Percentiles rank a stretch among this genome's conserved stretches.
Conservation (phyloP, 2,888 invertebrate genomes). For the Apocheima hispidaria region DNA sequence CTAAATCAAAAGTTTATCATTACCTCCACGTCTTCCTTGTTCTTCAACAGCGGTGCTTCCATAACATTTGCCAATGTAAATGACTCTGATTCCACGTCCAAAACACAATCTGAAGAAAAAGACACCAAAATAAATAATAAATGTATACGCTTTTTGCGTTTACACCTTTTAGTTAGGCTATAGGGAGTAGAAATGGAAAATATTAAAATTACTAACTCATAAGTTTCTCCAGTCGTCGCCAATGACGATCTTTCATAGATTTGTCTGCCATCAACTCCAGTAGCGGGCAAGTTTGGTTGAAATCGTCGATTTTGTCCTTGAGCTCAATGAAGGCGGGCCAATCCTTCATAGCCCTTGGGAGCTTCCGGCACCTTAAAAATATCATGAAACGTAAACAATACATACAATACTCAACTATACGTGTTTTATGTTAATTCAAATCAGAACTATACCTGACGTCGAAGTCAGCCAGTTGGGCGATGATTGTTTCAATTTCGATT, state of each 20-base stretch:
- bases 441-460: conserved; percentile 88
- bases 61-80: conserved; percentile 93
- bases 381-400: not conserved
- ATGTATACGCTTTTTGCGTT: no score
- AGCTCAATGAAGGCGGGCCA: conserved; percentile 95
- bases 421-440: not conserved
- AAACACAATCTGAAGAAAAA: conserved; percentile 82
- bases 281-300: conserved; percentile 94
- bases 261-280: conserved; percentile 95
- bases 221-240: conserved; percentile 86
- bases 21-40: conserved; percentile 95
- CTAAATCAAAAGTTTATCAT: not conserved
- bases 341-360: conserved; percentile 94
- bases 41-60: conserved; percentile 93
- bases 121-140: conserved; percentile 3
- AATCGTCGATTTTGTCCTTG: conserved; percentile 96
- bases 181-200: no score
- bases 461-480: conserved; percentile 92
- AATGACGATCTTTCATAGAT: conserved; percentile 93
- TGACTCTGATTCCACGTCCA: conserved; percentile 92
- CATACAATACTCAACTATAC: no score
- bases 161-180: no score
- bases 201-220: conserved; percentile 64
- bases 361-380: conserved; percentile 89
- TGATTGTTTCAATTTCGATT: conserved; percentile 93